A percentile compares a stretch with the other conserved stretches of the same genome.
Evolutionary conservation across 2,888 invertebrate species (phyloP).

Genomic region (Parnassius apollo): DNA sequence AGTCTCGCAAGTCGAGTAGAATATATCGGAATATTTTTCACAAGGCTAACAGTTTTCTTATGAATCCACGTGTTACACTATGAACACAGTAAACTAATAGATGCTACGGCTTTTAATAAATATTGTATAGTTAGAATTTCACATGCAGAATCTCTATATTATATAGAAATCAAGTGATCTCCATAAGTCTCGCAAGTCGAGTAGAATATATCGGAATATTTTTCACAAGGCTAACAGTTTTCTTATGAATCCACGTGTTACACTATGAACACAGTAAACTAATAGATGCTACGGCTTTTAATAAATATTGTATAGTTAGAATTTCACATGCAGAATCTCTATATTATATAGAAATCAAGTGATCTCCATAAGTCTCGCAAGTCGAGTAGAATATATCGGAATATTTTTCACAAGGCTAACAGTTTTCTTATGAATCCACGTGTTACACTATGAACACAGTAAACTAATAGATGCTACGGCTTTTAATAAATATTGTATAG

Average conservation of each 20-base stretch:
- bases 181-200: no score
- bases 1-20: no score
- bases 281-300: conserved; percentile 1
- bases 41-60: not conserved
- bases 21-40: no score
- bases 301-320: not conserved
- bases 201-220: not conserved
- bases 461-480: not conserved
- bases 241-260: conserved; percentile 13
- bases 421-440: conserved; percentile 12
- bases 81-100: no score
- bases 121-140: not conserved
- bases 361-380: no score
- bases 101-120: conserved; percentile 5
- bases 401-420: not conserved
- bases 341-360: no score
- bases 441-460: not conserved
- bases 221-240: conserved; percentile 1
- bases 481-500: not conserved
- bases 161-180: no score
- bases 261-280: not conserved
- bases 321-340: no score
- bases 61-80: conserved; percentile 14
- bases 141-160: no score
- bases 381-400: no score